Evolutionary conservation across 1,140 invertebrate genomes (phyloP), one percentile per base, ranked within the genome.

Genomic region (Drosophila repleta): DNA sequence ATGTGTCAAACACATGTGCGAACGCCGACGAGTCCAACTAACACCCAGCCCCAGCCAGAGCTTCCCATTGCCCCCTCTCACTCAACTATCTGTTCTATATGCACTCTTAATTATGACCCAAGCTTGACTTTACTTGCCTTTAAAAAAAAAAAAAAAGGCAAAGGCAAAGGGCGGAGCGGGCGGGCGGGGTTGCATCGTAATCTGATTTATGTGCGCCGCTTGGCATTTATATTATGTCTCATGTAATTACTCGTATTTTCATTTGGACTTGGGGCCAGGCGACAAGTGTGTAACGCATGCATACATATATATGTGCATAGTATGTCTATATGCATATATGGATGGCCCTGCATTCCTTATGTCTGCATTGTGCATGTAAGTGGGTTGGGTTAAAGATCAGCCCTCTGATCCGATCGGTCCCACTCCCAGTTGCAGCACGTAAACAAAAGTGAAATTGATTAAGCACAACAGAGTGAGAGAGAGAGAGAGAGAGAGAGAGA

Each of bases 171-270:
- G 5, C 8, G 29, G 3, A 0, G 32, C 1, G 10, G 10, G 32
- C 29, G 6, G 7, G 29, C 6, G 29, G 26, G 32, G 24, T 15
- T 15, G 13, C 21, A 24, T 24, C 29, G 63, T 66, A 70, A 74
- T 64, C 76, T 84, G 81, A 84, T 84, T 85, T 84, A 84, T 85
- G 81, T 67, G 64, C 68, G 75, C 56, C 78, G 72, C 73, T 81
- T 67, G 81, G 77, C 81, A 74, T 84, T 84, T 80, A 84, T 84
- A 76, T 76, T 80, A 67, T 73, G 68, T 58, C 62, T 53, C 67
- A 64, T 85, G 74, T 75, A 85, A 85, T 80, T 84, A 85, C 61
- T 57, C 60, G 67, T 64, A 62, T 79, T 73, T 83, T 84, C 71
- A 79, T 73, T 76, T 76, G 67, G 51, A 53, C 48, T 53, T 32